Conservation (phyloP, 2,113 vertebrate species). For the Corvus moneduloides region DNA sequence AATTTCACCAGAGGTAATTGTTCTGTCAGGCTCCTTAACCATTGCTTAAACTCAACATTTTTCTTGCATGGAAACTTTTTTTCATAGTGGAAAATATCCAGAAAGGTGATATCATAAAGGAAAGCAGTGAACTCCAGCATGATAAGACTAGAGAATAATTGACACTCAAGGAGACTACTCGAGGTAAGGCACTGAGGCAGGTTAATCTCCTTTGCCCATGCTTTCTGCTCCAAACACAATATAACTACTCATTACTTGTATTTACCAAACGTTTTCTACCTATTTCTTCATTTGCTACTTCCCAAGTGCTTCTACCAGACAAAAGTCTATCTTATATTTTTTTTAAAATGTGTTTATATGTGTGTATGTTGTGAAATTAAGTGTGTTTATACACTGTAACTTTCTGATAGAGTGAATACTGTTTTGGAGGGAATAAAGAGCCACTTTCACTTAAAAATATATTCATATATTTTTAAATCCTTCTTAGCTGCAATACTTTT, state of each 20-base stretch:
- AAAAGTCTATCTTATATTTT: not conserved
- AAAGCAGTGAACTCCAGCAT: not conserved
- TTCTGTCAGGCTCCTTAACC: not conserved
- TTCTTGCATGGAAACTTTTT: not conserved
- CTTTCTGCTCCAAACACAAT: not conserved
- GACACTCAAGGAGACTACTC: not conserved
- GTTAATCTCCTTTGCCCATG: not conserved
- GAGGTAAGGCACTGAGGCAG: not conserved
- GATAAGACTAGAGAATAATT: not conserved
- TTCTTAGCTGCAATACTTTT: conserved; percentile 7
- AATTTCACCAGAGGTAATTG: not conserved
- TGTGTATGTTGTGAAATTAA: not conserved
- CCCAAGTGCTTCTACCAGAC: not conserved
- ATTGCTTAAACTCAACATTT: conserved; percentile 2
- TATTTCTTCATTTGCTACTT: not conserved
- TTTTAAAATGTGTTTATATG: not conserved
- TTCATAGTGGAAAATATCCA: not conserved
- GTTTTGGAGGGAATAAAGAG: not conserved
- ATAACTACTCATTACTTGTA: not conserved
- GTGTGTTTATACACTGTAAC: not conserved
- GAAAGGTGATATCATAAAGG: not conserved
- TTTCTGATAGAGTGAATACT: not conserved
- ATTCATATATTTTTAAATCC: conserved; percentile 34
- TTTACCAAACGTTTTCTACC: not conserved
- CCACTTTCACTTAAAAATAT: conserved; percentile 23